Base-by-base conservation (phyloP, 2,797 vertebrate genomes). In the Vipera latastei region DNA sequence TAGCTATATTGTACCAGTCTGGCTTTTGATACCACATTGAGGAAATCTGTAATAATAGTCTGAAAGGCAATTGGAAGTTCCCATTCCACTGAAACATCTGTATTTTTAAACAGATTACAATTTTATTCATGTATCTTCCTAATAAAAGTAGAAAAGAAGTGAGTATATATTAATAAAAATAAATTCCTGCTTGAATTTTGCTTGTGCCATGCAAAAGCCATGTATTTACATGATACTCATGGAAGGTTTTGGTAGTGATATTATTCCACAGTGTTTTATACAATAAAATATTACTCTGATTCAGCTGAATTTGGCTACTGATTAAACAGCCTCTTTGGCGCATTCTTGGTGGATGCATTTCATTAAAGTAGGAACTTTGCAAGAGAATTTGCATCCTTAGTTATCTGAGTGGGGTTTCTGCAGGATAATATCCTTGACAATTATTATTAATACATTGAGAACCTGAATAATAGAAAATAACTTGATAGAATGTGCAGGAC, bases 21-120 rank as follows among this genome's bases (percentile, higher is more conserved):
- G 69, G 32, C 69, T 78, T 78, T 44, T 78, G 32, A 78, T 78
- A 78, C 18, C 18, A 78, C 32, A 44, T 20, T 9, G 69, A 44
- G 69, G 7, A 78, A 38, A 78, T 38, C 18, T 78, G 6, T 78
- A 78, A 20, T 78, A 44, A 78, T 9, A 38, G 16, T 78, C 18
- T 78, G 69, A 78, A 8, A 32, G 89, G 94, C 65, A 88, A 86
- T 94, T 91, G 93, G 60, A 94, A 91, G 88, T 93, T 61, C 61
- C 44, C 89, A 92, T 94, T 91, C 44, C 92, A 89, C 93, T 83
- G 55, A 53, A 48, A 69, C 28, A 55, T 38, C 53, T 65, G 18
- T 44, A 48, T 90, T 86, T 85, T 93, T 88, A 56, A 91, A 25
- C 32, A 63, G 38, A 51, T 12, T 32, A 94, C 51, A 90, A 91